Evolutionary conservation across 2,113 vertebrate species (phyloP), one percentile per base, ranked within the genome.

Genomic region (Pao palembangensis): DNA sequence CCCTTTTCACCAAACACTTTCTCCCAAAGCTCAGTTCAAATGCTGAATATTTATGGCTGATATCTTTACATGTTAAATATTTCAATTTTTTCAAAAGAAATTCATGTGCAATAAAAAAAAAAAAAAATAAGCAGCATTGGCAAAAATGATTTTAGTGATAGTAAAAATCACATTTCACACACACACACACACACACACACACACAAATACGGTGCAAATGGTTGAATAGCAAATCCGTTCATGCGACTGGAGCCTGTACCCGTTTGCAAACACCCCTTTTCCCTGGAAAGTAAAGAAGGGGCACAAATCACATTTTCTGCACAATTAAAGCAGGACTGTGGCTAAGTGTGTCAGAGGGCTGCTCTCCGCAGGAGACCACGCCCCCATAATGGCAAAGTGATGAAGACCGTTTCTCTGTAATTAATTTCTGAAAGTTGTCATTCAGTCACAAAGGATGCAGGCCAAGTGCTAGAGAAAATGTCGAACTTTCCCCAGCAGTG

Each of bases 241-340:
- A 91, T 82, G 82, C 77, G 70, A 81, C 77, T 81, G 73, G 82
- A 88, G 78, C 79, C 83, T 83, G 0, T 8, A 12, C 80, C 86
- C 80, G 23, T 78, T 85, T 82, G 85, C 57, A 87, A 89, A 85
- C 84, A 85, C 79, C 82, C 81, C 87, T 38, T 91, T 88, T 89
- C 77, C 66, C 70, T 82, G 77, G 86, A 88, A 89, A 89, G 87
- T 89, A 80, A 89, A 86, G 87, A 88, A 69, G 75, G 86, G 87
- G 85, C 88, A 89, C 91, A 91, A 91, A 92, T 91, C 87, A 91
- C 89, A 92, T 91, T 91, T 92, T 92, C 89, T 90, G 89, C 89
- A 91, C 91, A 92, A 91, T 92, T 91, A 91, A 91, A 88, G 89
- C 85, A 81, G 82, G 73, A 78, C 86, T 86, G 64, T 47, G 65